Conservation (phyloP, 2,888 invertebrate genomes). For the Lasioglossum oenotherae region DNA sequence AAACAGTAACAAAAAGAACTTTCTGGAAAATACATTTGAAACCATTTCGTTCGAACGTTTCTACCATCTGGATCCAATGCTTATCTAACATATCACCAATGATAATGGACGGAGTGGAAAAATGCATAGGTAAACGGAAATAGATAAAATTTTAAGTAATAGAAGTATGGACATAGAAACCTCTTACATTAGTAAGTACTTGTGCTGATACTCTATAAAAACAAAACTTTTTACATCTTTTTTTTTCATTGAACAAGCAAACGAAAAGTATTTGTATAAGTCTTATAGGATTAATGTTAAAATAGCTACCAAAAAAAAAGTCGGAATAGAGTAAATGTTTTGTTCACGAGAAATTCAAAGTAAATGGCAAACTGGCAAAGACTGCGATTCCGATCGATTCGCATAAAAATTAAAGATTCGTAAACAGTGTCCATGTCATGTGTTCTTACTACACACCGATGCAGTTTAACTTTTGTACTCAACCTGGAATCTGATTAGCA, state of each 20-base stretch:
- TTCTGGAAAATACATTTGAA: slow-evolving; percentile 27
- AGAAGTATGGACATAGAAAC: slow-evolving; percentile 56
- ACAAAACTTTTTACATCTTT: slow-evolving; percentile 33
- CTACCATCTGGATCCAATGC: slow-evolving; percentile 66
- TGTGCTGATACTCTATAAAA: slow-evolving; percentile 49
- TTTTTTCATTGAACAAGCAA: slow-evolving; percentile 9
- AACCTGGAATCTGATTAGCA: slow-evolving; percentile 79
- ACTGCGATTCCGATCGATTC: slow-evolving; percentile 28
- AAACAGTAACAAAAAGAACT: slow-evolving; percentile 33
- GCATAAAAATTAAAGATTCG: slow-evolving; percentile 44
- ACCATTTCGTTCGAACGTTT: slow-evolving; percentile 13
- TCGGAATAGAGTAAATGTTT: slow-evolving; percentile 9
- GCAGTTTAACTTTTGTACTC: slow-evolving; percentile 60
- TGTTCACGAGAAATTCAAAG: slow-evolving; percentile 32
- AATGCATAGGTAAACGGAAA: slow-evolving; percentile 59
- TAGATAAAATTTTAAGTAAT: slow-evolving; percentile 32
- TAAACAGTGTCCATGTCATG: slow-evolving; percentile 48
- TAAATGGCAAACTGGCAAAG: slow-evolving; percentile 34
- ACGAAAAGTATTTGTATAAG: slow-evolving; percentile 13
- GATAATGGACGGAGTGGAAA: slow-evolving; percentile 70
- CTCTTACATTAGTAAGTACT: slow-evolving; percentile 57
- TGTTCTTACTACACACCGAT: slow-evolving; percentile 45
- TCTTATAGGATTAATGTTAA: slow-evolving; percentile 24
- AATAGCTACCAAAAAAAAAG: slow-evolving; percentile 6
- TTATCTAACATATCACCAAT: slow-evolving; percentile 58